Base-by-base conservation (phyloP, 2,113 vertebrate genomes). In the Pipra filicauda region DNA sequence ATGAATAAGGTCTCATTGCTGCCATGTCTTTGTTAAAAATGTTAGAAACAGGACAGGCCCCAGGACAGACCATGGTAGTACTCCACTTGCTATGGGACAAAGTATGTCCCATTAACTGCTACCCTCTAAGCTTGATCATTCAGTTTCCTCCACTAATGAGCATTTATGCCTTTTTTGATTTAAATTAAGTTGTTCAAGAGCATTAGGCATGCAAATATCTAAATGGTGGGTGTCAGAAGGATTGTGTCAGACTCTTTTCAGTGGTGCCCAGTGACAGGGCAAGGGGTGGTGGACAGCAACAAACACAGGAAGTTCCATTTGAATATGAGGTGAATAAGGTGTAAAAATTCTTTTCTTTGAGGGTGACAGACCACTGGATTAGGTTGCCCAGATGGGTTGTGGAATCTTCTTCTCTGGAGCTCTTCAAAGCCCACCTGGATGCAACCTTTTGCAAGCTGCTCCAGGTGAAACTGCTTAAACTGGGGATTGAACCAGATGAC, bases 121-220 rank as follows among this genome's bases (percentile, higher is more conserved):
- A 9, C 15, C 6, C 8, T 73, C 39, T 61, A 57, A 77, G 8
- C 11, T 9, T 7, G 2, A 49, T 35, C 28, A 54, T 80, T 84
- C 28, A 0, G 0, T 48, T 86, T 80, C 9, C 26, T 57, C 7
- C 27, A 19, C 2, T 27, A 24, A 61, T 28, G 9, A 81, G 1
- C 2, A 39, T 17, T 39, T 80, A 44, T 82, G 14, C 1, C 0
- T 35, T 27, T 30, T 79, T 41, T 23, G 17, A 31, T 58, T 48
- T 59, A 55, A 46, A 67, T 51, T 46, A 9, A 71, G 10, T 1
- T 0, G 4, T 75, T 71, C 20, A 30, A 80, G 30, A 88, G 6
- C 10, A 27, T 49, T 41, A 27, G 35, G 5, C 39, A 31, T 14
- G 3, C 18, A 83, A 55, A 37, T 76, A 57, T 76, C 61, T 62